A percentile compares a stretch with the other conserved stretches of the same genome.
phyloP scores from a whole-genome alignment of 2,797 vertebrate species.

The Taenioides sp. region DNA sequence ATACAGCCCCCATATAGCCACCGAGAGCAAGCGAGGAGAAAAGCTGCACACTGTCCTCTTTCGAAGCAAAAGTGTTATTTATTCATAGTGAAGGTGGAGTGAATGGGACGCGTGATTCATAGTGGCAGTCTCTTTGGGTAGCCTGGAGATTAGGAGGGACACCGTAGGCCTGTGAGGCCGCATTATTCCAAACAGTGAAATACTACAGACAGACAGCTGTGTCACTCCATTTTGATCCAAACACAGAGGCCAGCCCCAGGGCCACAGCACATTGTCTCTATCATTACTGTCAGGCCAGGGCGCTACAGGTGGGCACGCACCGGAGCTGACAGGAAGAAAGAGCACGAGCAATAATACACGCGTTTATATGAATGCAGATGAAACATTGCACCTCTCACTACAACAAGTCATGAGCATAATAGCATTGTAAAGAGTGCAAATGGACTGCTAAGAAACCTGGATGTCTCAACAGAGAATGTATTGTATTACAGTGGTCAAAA shows the following conservation, averaged over 20 bases:
- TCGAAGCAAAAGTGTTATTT: constrained; percentile 24
- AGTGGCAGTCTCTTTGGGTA: constrained; percentile 38
- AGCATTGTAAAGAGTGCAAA: constrained; percentile 4
- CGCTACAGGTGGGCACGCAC: constrained; percentile 48
- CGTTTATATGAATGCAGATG: constrained; percentile 19
- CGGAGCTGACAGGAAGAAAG: constrained; percentile 18
- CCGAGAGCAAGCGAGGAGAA: constrained; percentile 13
- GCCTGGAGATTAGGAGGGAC: constrained; percentile 59
- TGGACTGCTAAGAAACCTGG: neutral
- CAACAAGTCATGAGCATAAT: constrained; percentile 14
- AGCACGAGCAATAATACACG: constrained; percentile 20
- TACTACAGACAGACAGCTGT: constrained; percentile 68
- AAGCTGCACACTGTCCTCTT: constrained; percentile 25
- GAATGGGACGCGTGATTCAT: constrained; percentile 47
- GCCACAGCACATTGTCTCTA: constrained; percentile 35
- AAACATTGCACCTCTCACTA: constrained; percentile 11
- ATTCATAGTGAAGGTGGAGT: constrained; percentile 47
- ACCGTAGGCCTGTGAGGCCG: constrained; percentile 58
- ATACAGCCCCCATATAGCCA: constrained; percentile 7
- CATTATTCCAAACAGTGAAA: constrained; percentile 65
- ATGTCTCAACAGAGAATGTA: neutral
- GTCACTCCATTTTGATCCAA: constrained; percentile 47
- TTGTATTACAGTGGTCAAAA: neutral
- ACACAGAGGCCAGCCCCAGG: constrained; percentile 50
- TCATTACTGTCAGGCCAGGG: constrained; percentile 43